Evolutionary conservation across 2,888 invertebrate genomes (phyloP), one percentile per base, ranked within the genome.

Genomic region (Schrankia costaestrigalis): DNA sequence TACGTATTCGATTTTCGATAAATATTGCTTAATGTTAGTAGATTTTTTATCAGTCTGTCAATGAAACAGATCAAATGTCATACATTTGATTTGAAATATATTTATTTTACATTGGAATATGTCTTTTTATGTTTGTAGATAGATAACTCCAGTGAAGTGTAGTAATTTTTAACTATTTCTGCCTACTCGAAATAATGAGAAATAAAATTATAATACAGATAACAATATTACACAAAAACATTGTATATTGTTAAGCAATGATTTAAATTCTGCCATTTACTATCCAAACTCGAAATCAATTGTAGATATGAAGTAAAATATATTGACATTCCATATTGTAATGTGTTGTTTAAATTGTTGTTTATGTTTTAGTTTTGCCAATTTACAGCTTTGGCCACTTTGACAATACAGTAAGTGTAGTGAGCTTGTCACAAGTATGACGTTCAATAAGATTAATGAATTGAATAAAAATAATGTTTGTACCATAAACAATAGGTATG

Each of bases 71-170:
- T 86, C 86, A 86, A 84, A 86, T 86, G 86, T 86, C 84, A 85
- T 86, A 86, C 86, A 86, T 86, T 86, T 86, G 86, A 80, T 86
- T 84, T 83, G 81, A 85, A 86, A 86, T 85, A 86, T 86, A 85
- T 86, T 86, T 86, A 86, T 84, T 85, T 86, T 81, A 80, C 79
- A 84, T 83, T 82, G 76, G 80, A 79, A 80, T 76, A 74, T 77
- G 84, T 81, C 83, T 84, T 85, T 84, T 85, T 85, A 68, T 86
- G 85, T 84, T 82, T 83, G 85, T 86, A 85, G 86, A 81, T 86
- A 85, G 83, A 66, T 65, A 63, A 72, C 72, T 78, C 82, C 84
- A 80, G 73, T 78, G 75, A 69, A 63, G 66, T 71, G 66, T 71
- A 79, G 71, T 79, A 73, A 66, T 69, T 45, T 46, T 53, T 42